phyloP scores from a whole-genome alignment of 2,113 vertebrate species.

The Bungarus multicinctus region DNA sequence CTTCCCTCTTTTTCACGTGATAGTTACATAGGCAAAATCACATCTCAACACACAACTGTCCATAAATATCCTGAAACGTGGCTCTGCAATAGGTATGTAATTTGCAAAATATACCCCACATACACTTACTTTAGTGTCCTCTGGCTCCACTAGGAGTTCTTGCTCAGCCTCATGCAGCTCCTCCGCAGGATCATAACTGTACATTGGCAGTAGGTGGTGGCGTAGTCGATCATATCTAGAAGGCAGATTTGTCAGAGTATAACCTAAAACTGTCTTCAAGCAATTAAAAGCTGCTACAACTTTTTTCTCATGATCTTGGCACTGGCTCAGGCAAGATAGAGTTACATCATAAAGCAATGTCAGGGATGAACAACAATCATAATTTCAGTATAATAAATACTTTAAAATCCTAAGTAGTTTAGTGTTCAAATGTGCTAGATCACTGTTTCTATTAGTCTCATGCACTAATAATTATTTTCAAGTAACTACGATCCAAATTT shows the following conservation, averaged over 20 bases:
- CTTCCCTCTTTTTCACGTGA: neutral
- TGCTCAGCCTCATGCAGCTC: slow-evolving; percentile 90
- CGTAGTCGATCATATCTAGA: slow-evolving; percentile 86
- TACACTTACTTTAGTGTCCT: slow-evolving; percentile 80
- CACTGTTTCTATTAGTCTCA: neutral
- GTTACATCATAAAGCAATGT: neutral
- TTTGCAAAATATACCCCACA: fast-evolving
- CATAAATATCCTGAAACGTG: neutral
- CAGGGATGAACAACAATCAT: neutral
- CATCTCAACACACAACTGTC: neutral
- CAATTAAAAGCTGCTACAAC: neutral
- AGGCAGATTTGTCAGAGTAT: neutral
- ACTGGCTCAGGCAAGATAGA: neutral
- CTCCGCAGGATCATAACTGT: slow-evolving; percentile 91
- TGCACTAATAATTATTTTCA: neutral
- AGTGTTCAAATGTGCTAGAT: neutral
- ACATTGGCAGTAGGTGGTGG: slow-evolving; percentile 91
- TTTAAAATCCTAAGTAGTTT: neutral
- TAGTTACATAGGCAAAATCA: neutral
- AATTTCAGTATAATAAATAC: neutral
- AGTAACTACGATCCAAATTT: neutral
- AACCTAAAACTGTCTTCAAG: neutral
- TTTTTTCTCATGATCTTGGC: neutral
- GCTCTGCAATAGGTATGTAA: neutral
- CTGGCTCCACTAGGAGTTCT: slow-evolving; percentile 83